Evolutionary conservation across 92 coral and sea anemone genomes (phyloP).

Genomic region (Epizoanthus illoricatus): DNA sequence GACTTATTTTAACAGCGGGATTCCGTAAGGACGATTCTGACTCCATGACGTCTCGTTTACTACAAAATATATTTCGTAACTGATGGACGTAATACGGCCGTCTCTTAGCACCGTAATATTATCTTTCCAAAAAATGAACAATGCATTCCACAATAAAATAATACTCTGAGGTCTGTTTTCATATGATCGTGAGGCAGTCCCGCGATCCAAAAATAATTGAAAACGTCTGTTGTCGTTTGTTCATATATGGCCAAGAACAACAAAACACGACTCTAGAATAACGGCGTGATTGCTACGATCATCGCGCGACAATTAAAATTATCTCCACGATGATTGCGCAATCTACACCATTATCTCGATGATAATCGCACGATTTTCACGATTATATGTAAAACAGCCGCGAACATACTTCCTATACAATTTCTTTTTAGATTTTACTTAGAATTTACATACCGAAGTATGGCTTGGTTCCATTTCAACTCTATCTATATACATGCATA

Average conservation of each 20-base stretch:
- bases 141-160: slow-evolving; percentile 36
- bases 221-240: background rate
- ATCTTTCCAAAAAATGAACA: slow-evolving; percentile 35
- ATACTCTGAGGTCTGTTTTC: slow-evolving; percentile 18
- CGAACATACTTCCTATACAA: slow-evolving; percentile 31
- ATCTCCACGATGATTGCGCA: too few species aligned
- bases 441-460: slow-evolving; percentile 38
- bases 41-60: background rate
- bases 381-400: slow-evolving; percentile 23
- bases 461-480: background rate
- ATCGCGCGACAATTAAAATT: background rate
- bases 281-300: background rate
- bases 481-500: slow-evolving; percentile 22
- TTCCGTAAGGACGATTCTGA: background rate
- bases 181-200: background rate
- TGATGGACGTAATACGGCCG: slow-evolving; percentile 12
- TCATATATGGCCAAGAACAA: background rate
- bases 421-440: slow-evolving; percentile 24
- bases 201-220: background rate
- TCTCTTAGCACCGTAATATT: slow-evolving; percentile 19
- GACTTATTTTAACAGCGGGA: background rate
- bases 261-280: background rate
- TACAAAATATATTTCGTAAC: slow-evolving; percentile 35
- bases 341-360: background rate
- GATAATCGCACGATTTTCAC: background rate